phyloP scores from a whole-genome alignment of 2,888 invertebrate genomes.

The Chaetoderma sp. region DNA sequence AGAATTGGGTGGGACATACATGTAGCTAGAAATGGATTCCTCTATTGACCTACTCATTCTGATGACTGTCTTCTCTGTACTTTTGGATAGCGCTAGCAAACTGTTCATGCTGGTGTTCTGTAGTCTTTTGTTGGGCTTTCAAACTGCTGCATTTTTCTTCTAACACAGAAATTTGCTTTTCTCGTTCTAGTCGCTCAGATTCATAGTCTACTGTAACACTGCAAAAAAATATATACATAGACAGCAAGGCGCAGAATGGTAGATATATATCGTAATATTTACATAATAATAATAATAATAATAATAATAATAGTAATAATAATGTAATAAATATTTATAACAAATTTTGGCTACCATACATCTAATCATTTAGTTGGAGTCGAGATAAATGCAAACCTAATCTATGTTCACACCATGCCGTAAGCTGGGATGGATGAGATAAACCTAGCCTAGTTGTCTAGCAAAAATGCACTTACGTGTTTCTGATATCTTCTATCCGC shows the following conservation, averaged over 20 bases:
- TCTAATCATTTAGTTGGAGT: no score
- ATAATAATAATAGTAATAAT: background rate
- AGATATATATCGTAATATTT: no score
- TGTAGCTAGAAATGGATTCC: no score
- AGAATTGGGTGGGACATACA: no score
- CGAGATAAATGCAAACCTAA: no score
- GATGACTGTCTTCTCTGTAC: constrained; percentile 49
- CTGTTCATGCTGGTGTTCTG: constrained; percentile 55
- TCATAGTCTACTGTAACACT: constrained; percentile 60
- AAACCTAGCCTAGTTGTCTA: no score
- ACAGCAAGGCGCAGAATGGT: no score
- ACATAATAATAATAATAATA: no score
- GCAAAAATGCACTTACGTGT: constrained; percentile 47
- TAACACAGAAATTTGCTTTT: constrained; percentile 62
- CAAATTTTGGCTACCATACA: background rate
- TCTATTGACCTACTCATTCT: no score
- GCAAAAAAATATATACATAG: constrained; percentile 10
- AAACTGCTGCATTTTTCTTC: constrained; percentile 52
- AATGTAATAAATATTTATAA: background rate
- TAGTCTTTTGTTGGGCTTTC: constrained; percentile 49
- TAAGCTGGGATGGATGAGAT: no score
- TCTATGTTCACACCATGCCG: no score
- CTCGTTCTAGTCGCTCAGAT: constrained; percentile 48
- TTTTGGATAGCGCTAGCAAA: constrained; percentile 50
- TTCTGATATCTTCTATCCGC: constrained; percentile 57